Evolutionary conservation across 2,113 vertebrate genomes (phyloP), one percentile per base, ranked within the genome.

Genomic region (Serinus canaria): DNA sequence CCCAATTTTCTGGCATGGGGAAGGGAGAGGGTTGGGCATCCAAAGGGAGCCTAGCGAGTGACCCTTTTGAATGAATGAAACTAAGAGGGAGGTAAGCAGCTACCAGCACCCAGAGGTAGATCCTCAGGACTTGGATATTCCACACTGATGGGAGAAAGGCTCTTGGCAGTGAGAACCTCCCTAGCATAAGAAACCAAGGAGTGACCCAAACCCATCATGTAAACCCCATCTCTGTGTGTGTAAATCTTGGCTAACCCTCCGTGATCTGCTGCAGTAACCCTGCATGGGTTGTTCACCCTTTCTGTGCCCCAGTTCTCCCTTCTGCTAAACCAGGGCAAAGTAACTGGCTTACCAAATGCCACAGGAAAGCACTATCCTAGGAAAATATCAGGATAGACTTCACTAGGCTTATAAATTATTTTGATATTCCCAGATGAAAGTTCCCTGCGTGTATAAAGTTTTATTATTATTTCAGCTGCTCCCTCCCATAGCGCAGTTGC

Each of bases 391-490:
- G 63, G 73, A 74, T 63, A 93, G 43, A 70, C 50, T 91, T 94
- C 91, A 92, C 56, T 87, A 28, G 35, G 60, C 73, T 96, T 92
- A 70, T 81, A 86, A 96, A 90, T 92, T 89, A 83, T 80, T 95
- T 90, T 81, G 50, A 63, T 88, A 94, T 84, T 90, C 76, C 92
- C 94, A 90, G 79, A 92, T 92, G 90, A 93, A 95, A 78, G 88
- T 72, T 92, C 60, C 19, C 76, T 47, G 15, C 46, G 87, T 87
- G 76, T 83, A 83, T 53, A 41, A 94, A 90, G 88, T 66, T 83
- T 77, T 92, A 59, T 89, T 96, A 88, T 94, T 97, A 92, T 96
- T 94, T 96, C 93, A 96, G 94, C 92, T 97, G 94, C 62, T 81
- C 73, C n/a, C 24, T 95, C 89, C 62, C 56, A 59, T 68, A 55